Percentiles rank a stretch among this genome's conserved stretches.
Evolutionary conservation across 2,113 vertebrate genomes (phyloP).

Genomic region (Vimba vimba): DNA sequence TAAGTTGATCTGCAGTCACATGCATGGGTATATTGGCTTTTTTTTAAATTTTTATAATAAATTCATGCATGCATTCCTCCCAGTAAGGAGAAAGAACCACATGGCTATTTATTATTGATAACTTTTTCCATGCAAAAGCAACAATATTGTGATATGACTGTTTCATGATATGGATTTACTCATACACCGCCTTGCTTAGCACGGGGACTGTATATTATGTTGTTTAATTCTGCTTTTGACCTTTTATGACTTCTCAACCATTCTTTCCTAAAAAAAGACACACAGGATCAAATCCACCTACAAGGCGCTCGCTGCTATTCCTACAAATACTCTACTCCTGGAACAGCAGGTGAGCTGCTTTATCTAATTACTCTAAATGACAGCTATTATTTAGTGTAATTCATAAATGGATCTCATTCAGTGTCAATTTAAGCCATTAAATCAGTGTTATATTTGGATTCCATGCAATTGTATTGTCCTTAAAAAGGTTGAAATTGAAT

Average conservation of each 20-base stretch:
- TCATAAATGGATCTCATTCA: background rate
- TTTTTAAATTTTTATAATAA: too few relatives aligned
- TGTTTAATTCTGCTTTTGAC: slow-evolving; percentile 16
- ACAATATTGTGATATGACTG: background rate
- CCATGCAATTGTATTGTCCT: background rate
- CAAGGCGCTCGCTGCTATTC: slow-evolving; percentile 95
- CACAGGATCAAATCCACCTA: slow-evolving; percentile 94
- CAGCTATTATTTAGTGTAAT: slow-evolving; percentile 25
- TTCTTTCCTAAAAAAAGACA: slow-evolving; percentile 71
- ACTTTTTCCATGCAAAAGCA: background rate
- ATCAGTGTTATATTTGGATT: background rate
- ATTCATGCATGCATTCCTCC: background rate
- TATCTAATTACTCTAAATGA: background rate
- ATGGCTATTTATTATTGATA: too few relatives aligned
- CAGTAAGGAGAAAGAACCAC: background rate
- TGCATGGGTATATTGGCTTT: background rate
- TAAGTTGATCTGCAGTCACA: background rate
- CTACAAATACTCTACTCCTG: slow-evolving; percentile 93
- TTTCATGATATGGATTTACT: background rate
- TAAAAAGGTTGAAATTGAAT: background rate
- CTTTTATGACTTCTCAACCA: slow-evolving; percentile 45
- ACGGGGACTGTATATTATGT: background rate
- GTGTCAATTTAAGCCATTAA: background rate
- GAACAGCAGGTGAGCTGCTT: slow-evolving; percentile 92
- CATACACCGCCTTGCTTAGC: background rate